Conservation (phyloP, 2,797 vertebrate genomes). For the Cynodonichthys magdalenae region DNA sequence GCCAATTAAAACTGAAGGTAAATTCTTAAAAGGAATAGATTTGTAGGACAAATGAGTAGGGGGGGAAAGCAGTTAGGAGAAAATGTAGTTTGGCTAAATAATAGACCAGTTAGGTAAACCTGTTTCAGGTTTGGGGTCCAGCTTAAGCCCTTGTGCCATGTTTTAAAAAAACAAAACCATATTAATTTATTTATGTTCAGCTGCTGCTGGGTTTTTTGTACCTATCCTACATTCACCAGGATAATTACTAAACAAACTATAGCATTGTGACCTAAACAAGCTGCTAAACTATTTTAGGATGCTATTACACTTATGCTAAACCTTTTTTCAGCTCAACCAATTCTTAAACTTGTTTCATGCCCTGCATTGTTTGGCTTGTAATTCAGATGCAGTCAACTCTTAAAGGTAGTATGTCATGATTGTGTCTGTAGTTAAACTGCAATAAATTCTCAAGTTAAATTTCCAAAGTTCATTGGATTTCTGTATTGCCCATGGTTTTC, state of each 20-base stretch:
- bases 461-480: slow-evolving; percentile 28
- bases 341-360: slow-evolving; percentile 37
- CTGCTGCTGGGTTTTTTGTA: slow-evolving; percentile 41
- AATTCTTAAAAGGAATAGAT: slow-evolving; percentile 20
- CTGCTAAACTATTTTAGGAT: slow-evolving; percentile 38
- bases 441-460: slow-evolving; percentile 12
- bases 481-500: slow-evolving; percentile 17
- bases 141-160: slow-evolving; percentile 17
- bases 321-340: slow-evolving; percentile 32
- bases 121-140: slow-evolving; percentile 46
- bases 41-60: slow-evolving; percentile 24
- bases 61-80: slow-evolving; percentile 34
- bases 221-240: slow-evolving; percentile 27
- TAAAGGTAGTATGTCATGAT: slow-evolving; percentile 21
- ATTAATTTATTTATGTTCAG: slow-evolving; percentile 54
- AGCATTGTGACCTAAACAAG: slow-evolving; percentile 50
- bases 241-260: slow-evolving; percentile 43
- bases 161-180: slow-evolving; percentile 35
- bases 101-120: slow-evolving; percentile 47
- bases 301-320: slow-evolving; percentile 4
- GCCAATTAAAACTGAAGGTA: slow-evolving; percentile 34
- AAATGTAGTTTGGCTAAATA: slow-evolving; percentile 38
- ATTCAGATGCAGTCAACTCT: slow-evolving; percentile 35
- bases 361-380: slow-evolving; percentile 6
- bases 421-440: slow-evolving; percentile 22